These are phyloP conservation scores for Taeniopygia guttata DNA, from an alignment of 2,797 vertebrate genomes.

Conservation along the genomic window DNA sequence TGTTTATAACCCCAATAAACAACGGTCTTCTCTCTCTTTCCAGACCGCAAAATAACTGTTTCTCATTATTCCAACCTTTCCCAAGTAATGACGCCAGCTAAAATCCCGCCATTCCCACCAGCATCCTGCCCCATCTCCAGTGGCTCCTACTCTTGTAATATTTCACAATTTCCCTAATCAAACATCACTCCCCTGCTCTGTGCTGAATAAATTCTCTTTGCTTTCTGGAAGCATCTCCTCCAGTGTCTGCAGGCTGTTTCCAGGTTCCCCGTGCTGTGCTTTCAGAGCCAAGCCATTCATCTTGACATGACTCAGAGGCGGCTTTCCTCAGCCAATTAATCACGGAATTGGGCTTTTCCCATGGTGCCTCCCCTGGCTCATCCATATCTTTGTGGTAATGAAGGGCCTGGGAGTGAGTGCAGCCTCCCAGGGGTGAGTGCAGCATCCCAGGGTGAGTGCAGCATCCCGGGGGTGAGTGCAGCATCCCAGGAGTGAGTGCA, in stretches of 20 bases:
- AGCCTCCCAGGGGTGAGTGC: not conserved
- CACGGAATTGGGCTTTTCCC: not conserved
- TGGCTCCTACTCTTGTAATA: not conserved
- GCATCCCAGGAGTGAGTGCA: not conserved
- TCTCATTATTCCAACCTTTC: not conserved
- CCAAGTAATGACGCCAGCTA: not conserved
- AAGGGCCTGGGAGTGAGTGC: not conserved
- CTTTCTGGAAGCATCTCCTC: not conserved
- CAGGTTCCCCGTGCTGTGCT: not conserved
- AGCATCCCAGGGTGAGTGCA: not conserved
- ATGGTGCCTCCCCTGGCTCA: not conserved
- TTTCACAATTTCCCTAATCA: not conserved
- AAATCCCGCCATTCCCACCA: not conserved
- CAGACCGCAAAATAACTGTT: not conserved
- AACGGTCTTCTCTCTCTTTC: not conserved
- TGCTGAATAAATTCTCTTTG: not conserved
- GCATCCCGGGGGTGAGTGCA: not conserved
- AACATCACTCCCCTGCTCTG: not conserved
- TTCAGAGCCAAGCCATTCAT: not conserved
- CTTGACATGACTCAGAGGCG: not conserved
- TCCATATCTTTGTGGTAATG: not conserved
- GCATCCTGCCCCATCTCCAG: not conserved
- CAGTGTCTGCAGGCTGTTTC: not conserved
- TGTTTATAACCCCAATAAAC: conserved; percentile 12
- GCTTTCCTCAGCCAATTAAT: not conserved